Evolutionary conservation across 2,113 vertebrate species (phyloP), one percentile per base, ranked within the genome.

Genomic region (Cheirogaleus medius): DNA sequence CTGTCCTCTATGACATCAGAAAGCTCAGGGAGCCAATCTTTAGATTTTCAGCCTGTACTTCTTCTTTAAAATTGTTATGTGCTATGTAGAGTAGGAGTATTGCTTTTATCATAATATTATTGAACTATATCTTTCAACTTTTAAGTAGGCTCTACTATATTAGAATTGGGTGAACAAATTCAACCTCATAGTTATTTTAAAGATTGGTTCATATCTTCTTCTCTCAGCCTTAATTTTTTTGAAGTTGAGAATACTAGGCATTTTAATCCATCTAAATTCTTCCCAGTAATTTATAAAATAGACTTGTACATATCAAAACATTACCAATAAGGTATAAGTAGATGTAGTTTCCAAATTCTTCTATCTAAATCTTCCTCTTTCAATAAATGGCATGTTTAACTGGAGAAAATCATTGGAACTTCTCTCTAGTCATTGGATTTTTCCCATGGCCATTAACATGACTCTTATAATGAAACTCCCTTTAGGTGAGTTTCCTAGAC

Each of bases 271-370:
- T 32, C 12, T 74, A 47, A 90, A 71, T 6, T n/a, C 74, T 92
- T 54, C 39, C 32, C 20, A 87, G 32, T 64, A 56, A 71, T 87
- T 85, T 90, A 27, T 44, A 64, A 37, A 86, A n/a, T 44, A 85
- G 82, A 68, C 8, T 82, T 95, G 49, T 21, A 76, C 74, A 76
- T 85, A 68, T 76, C 8, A 77, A 86, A 54, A 86, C 66, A 10
- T 66, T 52, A 93, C 44, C 87, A 44, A 82, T 8, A 82, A 83
- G 15, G 32, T 94, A 0, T 94, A 77, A 71, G 39, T 25, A 74
- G 68, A 91, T 93, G n/a, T 44, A 56, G 20, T 86, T 94, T 95
- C 78, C 66, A 90, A 95, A 96, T 90, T 93, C 17, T 84, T 97
- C 63, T 56, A 49, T 76, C 49, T 81, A 86, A 85, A 63, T n/a